Base-by-base conservation (phyloP, 2,797 vertebrate genomes). In the Syngnathus acus region DNA sequence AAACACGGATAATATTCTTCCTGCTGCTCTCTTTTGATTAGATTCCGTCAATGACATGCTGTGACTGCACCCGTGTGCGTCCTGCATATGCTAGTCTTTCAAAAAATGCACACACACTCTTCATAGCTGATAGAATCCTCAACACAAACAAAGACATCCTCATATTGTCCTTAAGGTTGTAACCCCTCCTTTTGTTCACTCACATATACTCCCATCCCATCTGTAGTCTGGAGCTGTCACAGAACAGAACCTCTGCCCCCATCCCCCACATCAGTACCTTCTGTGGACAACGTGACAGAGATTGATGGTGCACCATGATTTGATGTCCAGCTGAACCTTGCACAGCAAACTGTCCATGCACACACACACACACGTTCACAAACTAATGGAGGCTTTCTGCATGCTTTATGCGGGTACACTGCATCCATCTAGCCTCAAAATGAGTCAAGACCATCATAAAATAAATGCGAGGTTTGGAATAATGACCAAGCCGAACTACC, bases 281-380 rank as follows among this genome's bases (percentile, higher is more conserved):
- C 26, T 43, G 26, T 67, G 55, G 78, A 73, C 79, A 73, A 60
- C 66, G 63, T 83, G 87, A 84, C 86, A 88, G 83, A 87, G 88
- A 88, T 82, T 87, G 85, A 89, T 88, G 85, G 80, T 63, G 68
- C 72, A 65, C 81, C 77, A 81, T 89, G 88, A 88, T 90, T 81
- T 84, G 66, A 78, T 82, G 77, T 82, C 75, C 69, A 65, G 79
- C 79, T 79, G 70, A 70, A 76, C 58, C 68, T 73, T 58, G 45
- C 62, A 72, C 62, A 45, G 54, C 38, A 65, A 21, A 42, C 21
- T 17, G 40, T 23, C 21, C 63, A 75, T 53, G 65, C 68, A 11
- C 59, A 32, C 26, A 32, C 26, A 32, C 26, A 32, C 26, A 21
- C 26, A 62, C 13, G 42, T 10, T 26, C 60, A 17, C n/a, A 62